phyloP scores from a whole-genome alignment of 2,797 vertebrate species.

The Melanotaenia boesemani region DNA sequence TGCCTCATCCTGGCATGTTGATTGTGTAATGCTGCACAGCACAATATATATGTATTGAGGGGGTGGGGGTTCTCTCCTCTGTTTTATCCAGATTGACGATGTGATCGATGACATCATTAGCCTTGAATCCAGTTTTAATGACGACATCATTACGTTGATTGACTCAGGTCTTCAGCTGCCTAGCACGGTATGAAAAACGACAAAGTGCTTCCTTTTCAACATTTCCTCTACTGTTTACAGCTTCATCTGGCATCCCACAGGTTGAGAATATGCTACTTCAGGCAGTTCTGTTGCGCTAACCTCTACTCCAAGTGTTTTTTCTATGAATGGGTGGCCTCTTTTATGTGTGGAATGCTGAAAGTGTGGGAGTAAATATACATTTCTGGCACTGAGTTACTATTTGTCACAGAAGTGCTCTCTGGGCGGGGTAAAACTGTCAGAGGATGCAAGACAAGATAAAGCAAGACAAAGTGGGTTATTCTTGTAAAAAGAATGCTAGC shows the following conservation, averaged over 20 bases:
- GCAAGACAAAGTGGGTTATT: constrained; percentile 34
- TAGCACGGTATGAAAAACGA: constrained; percentile 85
- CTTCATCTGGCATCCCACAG: background rate
- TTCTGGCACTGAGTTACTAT: constrained; percentile 77
- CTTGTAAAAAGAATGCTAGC: constrained; percentile 28
- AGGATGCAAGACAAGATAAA: constrained; percentile 48
- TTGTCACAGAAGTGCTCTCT: constrained; percentile 70
- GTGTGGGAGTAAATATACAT: constrained; percentile 73
- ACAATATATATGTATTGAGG: background rate
- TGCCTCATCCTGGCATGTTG: constrained; percentile 1
- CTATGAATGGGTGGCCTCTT: constrained; percentile 50
- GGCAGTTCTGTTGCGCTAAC: too few species aligned
- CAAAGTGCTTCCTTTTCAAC: background rate
- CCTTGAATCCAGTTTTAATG: constrained; percentile 95
- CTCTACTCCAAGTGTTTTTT: constrained; percentile 7
- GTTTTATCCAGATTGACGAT: constrained; percentile 87
- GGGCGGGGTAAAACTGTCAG: constrained; percentile 63
- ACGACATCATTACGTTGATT: constrained; percentile 91
- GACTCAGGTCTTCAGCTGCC: constrained; percentile 90
- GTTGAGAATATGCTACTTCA: background rate
- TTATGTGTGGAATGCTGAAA: constrained; percentile 66
- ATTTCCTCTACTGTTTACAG: constrained; percentile 7
- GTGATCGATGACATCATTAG: constrained; percentile 97
- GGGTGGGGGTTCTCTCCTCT: background rate
- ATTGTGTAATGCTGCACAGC: background rate